Percentiles rank a stretch among this genome's conserved stretches.
Evolutionary conservation across 2,113 vertebrate species (phyloP).

Genomic region (Ciconia boyciana): DNA sequence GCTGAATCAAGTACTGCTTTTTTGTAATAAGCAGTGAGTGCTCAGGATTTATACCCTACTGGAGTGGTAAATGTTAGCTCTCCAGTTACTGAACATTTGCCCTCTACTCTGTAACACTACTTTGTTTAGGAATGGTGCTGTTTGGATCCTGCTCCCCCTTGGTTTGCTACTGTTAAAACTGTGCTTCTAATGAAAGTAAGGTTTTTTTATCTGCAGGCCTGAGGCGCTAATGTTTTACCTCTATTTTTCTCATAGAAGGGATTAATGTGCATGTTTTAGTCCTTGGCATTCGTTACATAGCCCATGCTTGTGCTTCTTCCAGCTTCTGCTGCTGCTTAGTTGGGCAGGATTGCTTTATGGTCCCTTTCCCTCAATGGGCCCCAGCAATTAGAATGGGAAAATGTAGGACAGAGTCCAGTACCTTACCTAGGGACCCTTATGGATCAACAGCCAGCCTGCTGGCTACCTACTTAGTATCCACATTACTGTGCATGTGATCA

Average conservation of each 20-base stretch:
- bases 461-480: not conserved
- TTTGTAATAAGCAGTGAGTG: not conserved
- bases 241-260: not conserved
- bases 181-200: not conserved
- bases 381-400: not conserved
- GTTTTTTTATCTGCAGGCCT: not conserved
- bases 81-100: not conserved
- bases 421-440: not conserved
- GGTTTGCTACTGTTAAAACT: not conserved
- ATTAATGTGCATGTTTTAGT: not conserved
- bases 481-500: not conserved
- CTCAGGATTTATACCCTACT: not conserved
- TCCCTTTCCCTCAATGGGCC: not conserved
- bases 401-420: not conserved
- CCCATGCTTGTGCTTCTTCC: not conserved
- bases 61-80: not conserved
- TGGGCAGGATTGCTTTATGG: not conserved
- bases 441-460: not conserved
- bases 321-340: not conserved
- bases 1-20: not conserved
- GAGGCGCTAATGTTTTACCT: not conserved
- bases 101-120: not conserved
- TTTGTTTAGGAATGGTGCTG: not conserved
- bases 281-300: not conserved
- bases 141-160: not conserved